Percentiles rank a stretch among this genome's conserved stretches.
Conservation (phyloP, 2,888 invertebrate genomes). For the Phyllotreta cruciferae region DNA sequence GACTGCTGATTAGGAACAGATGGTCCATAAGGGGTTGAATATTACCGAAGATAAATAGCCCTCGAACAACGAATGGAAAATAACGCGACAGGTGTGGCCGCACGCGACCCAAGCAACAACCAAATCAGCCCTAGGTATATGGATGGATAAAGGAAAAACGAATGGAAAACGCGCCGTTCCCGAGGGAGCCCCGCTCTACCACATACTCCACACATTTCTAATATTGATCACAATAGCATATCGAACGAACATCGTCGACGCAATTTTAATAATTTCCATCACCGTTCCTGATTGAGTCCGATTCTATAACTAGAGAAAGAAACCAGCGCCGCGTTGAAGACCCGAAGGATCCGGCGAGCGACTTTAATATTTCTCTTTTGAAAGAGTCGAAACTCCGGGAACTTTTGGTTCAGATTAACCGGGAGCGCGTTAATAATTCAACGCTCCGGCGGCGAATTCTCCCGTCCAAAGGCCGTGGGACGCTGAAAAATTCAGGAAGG, state of each 20-base stretch:
- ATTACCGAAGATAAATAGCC: slow-evolving; percentile 32
- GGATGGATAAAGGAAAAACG: slow-evolving; percentile 9
- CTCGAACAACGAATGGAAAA: slow-evolving; percentile 38
- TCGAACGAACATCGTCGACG: no score
- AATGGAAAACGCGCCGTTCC: slow-evolving; percentile 33
- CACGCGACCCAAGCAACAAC: slow-evolving; percentile 36
- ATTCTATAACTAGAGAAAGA: slow-evolving; percentile 12
- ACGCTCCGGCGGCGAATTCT: slow-evolving; percentile 45
- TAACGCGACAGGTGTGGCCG: slow-evolving; percentile 42
- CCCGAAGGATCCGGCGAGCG: slow-evolving; percentile 26
- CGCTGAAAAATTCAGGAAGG: slow-evolving; percentile 42
- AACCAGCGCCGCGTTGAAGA: slow-evolving; percentile 26
- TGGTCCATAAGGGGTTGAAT: slow-evolving; percentile 36
- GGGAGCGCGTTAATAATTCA: slow-evolving; percentile 55
- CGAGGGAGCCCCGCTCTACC: slow-evolving; percentile 26
- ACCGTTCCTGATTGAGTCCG: background rate
- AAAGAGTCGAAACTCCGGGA: slow-evolving; percentile 42
- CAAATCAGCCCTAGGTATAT: slow-evolving; percentile 29
- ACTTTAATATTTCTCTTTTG: slow-evolving; percentile 38
- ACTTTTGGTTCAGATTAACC: slow-evolving; percentile 52
- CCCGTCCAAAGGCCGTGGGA: slow-evolving; percentile 41
- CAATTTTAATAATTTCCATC: no score
- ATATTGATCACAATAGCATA: slow-evolving; percentile 12
- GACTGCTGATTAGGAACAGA: slow-evolving; percentile 24
- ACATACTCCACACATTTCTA: slow-evolving; percentile 20